Evolutionary conservation across 2,888 invertebrate species (phyloP), one percentile per base, ranked within the genome.

Genomic region (Drosophila robusta): DNA sequence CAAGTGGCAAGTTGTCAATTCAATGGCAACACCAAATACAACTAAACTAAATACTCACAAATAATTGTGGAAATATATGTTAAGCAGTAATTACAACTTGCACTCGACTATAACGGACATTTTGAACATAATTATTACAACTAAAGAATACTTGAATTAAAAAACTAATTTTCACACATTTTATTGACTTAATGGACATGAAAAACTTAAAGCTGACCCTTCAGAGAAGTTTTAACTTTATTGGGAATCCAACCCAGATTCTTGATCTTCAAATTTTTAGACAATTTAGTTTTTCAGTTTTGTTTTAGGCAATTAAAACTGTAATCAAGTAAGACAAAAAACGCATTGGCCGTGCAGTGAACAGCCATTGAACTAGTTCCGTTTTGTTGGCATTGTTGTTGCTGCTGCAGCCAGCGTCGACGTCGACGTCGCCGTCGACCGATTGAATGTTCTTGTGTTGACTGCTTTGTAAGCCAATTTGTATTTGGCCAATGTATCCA

Each of bases 331-430:
- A 38, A 51, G 18, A 29, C n/a, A 44, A 38, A 6, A 45, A 69
- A 42, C 42, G 36, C 64, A 64, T 49, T 75, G 55, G 47, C 50
- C 65, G 51, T 61, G 61, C 63, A 41, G 58, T 36, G 32, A 52
- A 57, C 32, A 65, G 80, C 47, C 85, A 80, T 86, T 82, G 82
- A 84, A 85, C 87, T 81, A 78, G 79, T 83, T 84, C 87, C 69
- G 65, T 64, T 83, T 65, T 29, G 22, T 50, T 58, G 52, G n/a
- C 32, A 34, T 57, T 49, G 68, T 32, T 44, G 12, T 36, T 18
- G 58, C 39, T 56, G 34, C 18, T 38, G 57, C n/a, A n/a, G n/a
- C n/a, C n/a, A n/a, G n/a, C n/a, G n/a, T n/a, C n/a, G n/a, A n/a
- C n/a, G n/a, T n/a, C n/a, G n/a, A n/a, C n/a, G n/a, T n/a, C n/a